These are phyloP conservation scores for Nesospiza acunhae DNA, from an alignment of 2,113 vertebrate species.

Conservation along the genomic window DNA sequence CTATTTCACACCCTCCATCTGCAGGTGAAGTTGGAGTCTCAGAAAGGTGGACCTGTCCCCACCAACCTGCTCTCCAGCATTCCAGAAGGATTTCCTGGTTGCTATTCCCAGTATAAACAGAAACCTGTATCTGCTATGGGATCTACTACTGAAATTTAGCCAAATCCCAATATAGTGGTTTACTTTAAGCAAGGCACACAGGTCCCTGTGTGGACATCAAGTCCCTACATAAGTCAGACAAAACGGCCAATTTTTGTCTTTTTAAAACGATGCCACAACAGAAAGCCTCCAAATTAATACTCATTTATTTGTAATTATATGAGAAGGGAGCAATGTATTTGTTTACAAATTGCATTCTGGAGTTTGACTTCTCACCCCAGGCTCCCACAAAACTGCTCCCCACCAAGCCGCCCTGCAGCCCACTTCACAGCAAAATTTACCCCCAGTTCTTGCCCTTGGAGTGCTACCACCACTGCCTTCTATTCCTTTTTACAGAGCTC, in stretches of 20 bases:
- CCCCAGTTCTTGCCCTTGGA: background rate
- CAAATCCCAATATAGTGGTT: background rate
- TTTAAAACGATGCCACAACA: background rate
- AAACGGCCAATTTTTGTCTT: background rate
- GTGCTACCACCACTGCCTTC: background rate
- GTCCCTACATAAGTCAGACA: background rate
- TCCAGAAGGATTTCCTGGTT: background rate
- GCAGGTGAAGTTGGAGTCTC: background rate
- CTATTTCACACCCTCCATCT: background rate
- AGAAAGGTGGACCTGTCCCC: background rate
- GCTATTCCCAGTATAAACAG: background rate
- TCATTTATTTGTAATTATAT: background rate
- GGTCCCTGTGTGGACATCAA: fast-evolving
- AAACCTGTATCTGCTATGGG: background rate
- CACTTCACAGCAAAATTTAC: background rate
- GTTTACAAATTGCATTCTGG: background rate
- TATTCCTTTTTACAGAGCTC: background rate
- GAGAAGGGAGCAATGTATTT: background rate
- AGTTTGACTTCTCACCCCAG: background rate
- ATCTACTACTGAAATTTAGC: background rate
- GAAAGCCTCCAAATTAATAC: background rate
- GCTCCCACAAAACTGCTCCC: background rate
- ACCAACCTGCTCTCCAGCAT: background rate
- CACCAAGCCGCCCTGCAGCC: background rate
- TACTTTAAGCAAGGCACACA: fast-evolving